phyloP scores from a whole-genome alignment of 2,113 vertebrate genomes.

The Fulmarus glacialis region DNA sequence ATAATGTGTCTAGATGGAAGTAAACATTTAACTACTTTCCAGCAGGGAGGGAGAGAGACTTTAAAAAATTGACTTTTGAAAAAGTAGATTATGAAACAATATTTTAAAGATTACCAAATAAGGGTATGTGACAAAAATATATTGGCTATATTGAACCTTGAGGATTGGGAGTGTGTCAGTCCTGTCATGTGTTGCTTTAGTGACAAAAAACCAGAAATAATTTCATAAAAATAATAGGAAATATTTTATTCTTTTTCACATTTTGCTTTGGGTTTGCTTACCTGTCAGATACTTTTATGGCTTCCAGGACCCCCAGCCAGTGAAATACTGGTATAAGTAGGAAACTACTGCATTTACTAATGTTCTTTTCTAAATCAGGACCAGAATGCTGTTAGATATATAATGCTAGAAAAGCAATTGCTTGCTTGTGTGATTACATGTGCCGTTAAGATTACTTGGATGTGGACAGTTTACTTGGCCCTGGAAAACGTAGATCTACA shows the following conservation, averaged over 20 bases:
- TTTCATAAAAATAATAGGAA: neutral
- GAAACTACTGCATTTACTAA: neutral
- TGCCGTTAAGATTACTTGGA: neutral
- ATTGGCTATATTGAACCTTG: neutral
- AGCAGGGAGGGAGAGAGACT: neutral
- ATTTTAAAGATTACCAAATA: neutral
- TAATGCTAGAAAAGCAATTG: neutral
- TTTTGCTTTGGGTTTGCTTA: neutral
- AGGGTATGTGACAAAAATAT: neutral
- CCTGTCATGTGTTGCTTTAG: neutral
- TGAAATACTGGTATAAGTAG: neutral
- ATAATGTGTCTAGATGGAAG: neutral
- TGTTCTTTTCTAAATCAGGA: neutral
- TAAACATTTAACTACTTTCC: neutral
- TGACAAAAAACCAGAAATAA: neutral
- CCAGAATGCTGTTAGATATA: neutral
- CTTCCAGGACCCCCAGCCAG: neutral
- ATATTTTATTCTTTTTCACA: neutral
- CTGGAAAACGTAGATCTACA: accelerated
- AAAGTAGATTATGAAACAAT: neutral
- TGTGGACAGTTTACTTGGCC: neutral
- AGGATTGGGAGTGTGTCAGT: neutral
- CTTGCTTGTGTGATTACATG: neutral
- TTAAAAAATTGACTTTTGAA: neutral
- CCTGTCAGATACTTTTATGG: neutral